Conservation (phyloP, 2,797 vertebrate species). For the Eulemur mongoz region DNA sequence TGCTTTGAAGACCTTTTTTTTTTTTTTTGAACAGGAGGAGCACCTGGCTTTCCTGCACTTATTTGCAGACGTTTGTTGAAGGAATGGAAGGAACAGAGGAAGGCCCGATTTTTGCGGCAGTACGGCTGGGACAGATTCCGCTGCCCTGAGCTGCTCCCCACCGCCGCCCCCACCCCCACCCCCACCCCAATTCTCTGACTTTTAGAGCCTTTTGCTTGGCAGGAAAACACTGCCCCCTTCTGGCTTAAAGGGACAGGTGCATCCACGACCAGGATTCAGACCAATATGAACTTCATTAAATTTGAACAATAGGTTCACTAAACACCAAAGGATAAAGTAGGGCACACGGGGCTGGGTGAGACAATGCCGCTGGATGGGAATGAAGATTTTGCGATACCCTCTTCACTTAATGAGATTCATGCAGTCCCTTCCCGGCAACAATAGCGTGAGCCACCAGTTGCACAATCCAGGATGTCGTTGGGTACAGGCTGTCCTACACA, state of each 20-base stretch:
- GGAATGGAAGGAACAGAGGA: background rate
- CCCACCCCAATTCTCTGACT: background rate
- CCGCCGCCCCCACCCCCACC: rapidly evolving
- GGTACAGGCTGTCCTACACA: constrained; percentile 73
- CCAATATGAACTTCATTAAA: constrained; percentile 76
- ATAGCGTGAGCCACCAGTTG: constrained; percentile 68
- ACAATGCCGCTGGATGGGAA: constrained; percentile 72
- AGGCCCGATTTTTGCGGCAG: rapidly evolving
- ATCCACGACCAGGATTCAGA: background rate
- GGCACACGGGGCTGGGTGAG: constrained; percentile 64
- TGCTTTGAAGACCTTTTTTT: background rate
- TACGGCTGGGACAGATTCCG: rapidly evolving
- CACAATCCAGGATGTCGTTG: constrained; percentile 76
- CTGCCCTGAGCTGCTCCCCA: rapidly evolving
- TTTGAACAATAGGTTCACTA: constrained; percentile 75
- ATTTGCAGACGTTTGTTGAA: background rate
- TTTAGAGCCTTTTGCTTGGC: background rate
- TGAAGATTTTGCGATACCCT: constrained; percentile 48
- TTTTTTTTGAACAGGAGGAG: background rate
- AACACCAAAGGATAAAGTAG: constrained; percentile 71
- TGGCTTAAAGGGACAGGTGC: constrained; percentile 61
- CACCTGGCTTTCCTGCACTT: background rate
- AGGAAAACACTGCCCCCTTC: constrained; percentile 85
- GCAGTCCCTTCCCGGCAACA: constrained; percentile 70
- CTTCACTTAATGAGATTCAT: constrained; percentile 74